phyloP scores from a whole-genome alignment of 37 sponge, comb jelly and placozoan species.

The Hormiphora californensis region DNA sequence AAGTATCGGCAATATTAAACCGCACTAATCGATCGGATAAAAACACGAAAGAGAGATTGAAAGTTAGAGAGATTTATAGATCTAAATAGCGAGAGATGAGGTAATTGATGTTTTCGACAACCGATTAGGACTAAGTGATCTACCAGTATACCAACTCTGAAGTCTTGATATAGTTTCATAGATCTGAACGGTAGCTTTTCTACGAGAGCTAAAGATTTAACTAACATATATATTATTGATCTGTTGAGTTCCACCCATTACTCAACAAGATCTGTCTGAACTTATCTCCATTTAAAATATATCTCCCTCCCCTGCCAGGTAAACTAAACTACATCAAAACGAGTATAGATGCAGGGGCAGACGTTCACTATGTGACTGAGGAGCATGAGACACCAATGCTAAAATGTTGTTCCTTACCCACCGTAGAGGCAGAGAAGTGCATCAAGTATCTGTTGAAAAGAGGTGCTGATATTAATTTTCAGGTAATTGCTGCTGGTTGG shows the following conservation, averaged over 20 bases:
- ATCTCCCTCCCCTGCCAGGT: neutral
- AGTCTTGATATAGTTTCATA: no score
- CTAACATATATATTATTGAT: no score
- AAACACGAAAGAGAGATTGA: no score
- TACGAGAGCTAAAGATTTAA: neutral
- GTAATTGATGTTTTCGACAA: no score
- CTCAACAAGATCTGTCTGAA: neutral
- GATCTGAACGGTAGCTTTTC: neutral
- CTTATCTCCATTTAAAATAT: neutral
- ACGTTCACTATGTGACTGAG: conserved; percentile 18
- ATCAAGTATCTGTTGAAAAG: conserved; percentile 40
- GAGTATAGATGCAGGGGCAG: conserved; percentile 23
- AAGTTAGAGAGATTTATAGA: no score
- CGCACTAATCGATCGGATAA: no score
- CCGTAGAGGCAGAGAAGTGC: conserved; percentile 48
- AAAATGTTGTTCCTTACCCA: neutral
- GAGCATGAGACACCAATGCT: conserved; percentile 29
- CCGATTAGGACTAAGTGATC: no score
- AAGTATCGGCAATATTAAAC: no score
- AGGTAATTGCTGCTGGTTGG: no score
- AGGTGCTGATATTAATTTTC: conserved; percentile 14
- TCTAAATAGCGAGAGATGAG: no score
- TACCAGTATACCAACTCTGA: no score
- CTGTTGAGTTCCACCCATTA: no score
- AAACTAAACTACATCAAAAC: conserved; percentile 54